Evolutionary conservation across 1,140 invertebrate species (phyloP), one percentile per base, ranked within the genome.

Genomic region (Bombyx mandarina): DNA sequence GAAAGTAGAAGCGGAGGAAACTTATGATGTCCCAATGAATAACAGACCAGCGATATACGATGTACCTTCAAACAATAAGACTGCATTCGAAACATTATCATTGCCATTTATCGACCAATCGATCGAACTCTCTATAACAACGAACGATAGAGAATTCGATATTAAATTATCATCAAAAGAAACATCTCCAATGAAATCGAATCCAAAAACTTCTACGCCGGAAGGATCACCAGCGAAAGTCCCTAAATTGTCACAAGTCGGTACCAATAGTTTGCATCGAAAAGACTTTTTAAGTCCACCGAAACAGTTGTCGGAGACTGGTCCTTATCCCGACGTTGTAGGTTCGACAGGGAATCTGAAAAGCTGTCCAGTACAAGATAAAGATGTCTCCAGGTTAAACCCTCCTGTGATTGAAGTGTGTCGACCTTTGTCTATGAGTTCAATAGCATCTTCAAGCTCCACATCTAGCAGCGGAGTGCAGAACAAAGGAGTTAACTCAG

Each of bases 351-450:
- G 79, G 0, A 88, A 88, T 67, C 61, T 86, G n/a, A 87, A 86
- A 61, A 61, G 66, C 6, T 69, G 62, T 52, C 10, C 42, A 9
- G 48, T 53, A 35, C 68, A 75, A 43, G 76, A 80, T 54, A 84
- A 84, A 54, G 84, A 87, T 54, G 65, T 72, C 3, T 63, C 61
- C 10, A 75, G 76, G 56, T 56, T 87, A 9, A 82, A 83, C 63
- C 74, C 83, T 12, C 71, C 82, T 1, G 47, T 60, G 2, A 61
- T 80, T 9, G 83, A 82, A 73, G 86, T 88, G 1, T 71, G 79
- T 6, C 80, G 94, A 62, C 94, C 94, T n/a, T 75, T 94, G 18
- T 96, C 94, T 46, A 93, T 94, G 69, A 95, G 94, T 81, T 95
- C 94, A 49, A 94, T 94, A 55, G 92, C 93, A 2, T 95, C 94